Evolutionary conservation across 2,888 invertebrate species (phyloP), one percentile per base, ranked within the genome.

Genomic region (Cybosia mesomella): DNA sequence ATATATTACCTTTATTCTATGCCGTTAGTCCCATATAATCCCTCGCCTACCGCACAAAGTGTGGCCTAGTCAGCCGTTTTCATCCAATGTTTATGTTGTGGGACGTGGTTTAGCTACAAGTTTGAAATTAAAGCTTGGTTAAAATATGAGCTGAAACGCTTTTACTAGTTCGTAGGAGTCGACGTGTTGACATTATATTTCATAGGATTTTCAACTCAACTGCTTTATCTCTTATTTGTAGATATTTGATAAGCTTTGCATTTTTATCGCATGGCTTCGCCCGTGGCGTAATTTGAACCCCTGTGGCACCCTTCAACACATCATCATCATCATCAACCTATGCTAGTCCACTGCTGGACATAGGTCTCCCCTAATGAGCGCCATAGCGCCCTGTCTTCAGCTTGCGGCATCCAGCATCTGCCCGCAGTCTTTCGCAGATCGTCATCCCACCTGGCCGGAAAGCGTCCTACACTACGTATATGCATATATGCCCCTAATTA

Each of bases 91-190:
- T 66, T 65, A 62, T 66, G 65, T 69, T 69, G 61, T 61, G 32
- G 21, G 53, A 55, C 62, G 69, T 28, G 69, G 69, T 69, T 68
- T 58, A 62, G 69, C 62, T 69, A 57, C 61, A 39, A 69, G 61
- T 69, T 69, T 66, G 58, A 66, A 68, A 69, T 69, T 66, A 69
- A 66, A 69, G 61, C 43, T 58, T 69, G 69, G 62, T 66, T 69
- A 69, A 69, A 69, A 66, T 69, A 69, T 69, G 69, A 69, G 76
- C 66, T 65, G 57, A 65, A 70, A 32, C 59, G 28, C 28, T 61
- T 58, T 28, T 53, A 39, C 11, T 28, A 53, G 39, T 28, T 62
- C 36, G 28, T 28, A 34, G 21, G 18, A 11, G 21, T 49, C 22
- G 54, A 58, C 34, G 18, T 13, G 22, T 11, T 21, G 15, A 58